Evolutionary conservation across 1,140 invertebrate species (phyloP), one percentile per base, ranked within the genome.

Genomic region (Acyrthosiphon pisum): DNA sequence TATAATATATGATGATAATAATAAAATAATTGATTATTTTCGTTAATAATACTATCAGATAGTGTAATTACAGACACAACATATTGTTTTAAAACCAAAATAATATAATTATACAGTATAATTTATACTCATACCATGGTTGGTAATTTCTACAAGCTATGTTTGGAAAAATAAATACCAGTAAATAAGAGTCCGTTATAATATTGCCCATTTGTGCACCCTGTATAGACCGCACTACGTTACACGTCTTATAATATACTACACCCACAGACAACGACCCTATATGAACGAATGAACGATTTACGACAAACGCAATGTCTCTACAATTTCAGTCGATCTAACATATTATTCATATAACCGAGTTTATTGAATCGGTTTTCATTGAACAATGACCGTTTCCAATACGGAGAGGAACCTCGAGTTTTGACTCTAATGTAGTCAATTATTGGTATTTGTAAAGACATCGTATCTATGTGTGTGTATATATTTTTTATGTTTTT

Each of bases 371-470:
- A 90, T 90, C 37, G 53, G 26, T 56, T 90, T 90, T 90, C 89
- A 44, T 90, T 90, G 89, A 60, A 90, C 53, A 90, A 90, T 90
- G 53, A 60, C 37, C 37, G 53, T 90, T 90, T 90, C 53, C 89
- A 90, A 91, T 76, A 91, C 56, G 90, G 60, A 91, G 90, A 81
- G 90, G 90, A 44, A 76, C 90, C 60, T 91, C 90, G 68, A 48
- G 90, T 76, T 91, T 81, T 68, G 90, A 76, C 90, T 91, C 53
- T 91, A 91, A 91, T 91, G 90, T 81, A 91, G 90, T 91, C 90
- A 91, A 91, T 91, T 91, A 91, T 91, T 91, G 90, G 90, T 76
- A 91, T 91, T 91, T 68, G 90, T 81, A 91, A 91, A 68, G 88
- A 89, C 88, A 89, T 89, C 87, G 87, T 37, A 68, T 68, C 60